phyloP scores from a whole-genome alignment of 2,888 invertebrate species.

The Xanthia togata region DNA sequence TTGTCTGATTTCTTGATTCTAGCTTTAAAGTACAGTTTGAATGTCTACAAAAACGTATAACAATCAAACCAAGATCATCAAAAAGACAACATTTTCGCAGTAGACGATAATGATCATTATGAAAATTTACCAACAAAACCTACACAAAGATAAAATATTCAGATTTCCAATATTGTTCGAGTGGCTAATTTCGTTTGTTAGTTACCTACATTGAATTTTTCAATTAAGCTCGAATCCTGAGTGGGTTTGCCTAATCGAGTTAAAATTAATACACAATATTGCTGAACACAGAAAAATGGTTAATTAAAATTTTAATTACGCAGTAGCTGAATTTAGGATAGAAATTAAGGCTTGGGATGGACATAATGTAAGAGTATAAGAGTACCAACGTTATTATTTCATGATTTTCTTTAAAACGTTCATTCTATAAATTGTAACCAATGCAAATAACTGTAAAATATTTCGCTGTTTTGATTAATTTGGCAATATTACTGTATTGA shows the following conservation, averaged over 20 bases:
- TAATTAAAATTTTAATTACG: slow-evolving; percentile 49
- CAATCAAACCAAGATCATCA: not conserved
- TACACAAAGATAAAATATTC: not conserved
- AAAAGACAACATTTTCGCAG: not conserved
- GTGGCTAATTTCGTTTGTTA: slow-evolving; percentile 26
- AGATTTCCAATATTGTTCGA: slow-evolving; percentile 17
- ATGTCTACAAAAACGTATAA: not conserved
- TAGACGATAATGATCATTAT: not conserved
- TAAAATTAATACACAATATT: slow-evolving; percentile 53
- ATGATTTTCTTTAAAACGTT: not conserved
- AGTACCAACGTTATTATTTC: not conserved
- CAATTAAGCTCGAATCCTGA: slow-evolving; percentile 47
- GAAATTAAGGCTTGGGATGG: slow-evolving; percentile 18
- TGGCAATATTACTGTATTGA: too few relatives aligned
- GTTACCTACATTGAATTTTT: slow-evolving; percentile 39
- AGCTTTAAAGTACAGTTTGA: not conserved
- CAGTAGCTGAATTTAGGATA: slow-evolving; percentile 21
- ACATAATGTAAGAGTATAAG: not conserved
- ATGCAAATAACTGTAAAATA: too few relatives aligned
- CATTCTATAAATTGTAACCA: too few relatives aligned
- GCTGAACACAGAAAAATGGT: slow-evolving; percentile 44
- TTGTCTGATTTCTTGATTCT: not conserved
- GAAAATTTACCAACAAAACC: not conserved
- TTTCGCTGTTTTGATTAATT: too few relatives aligned
- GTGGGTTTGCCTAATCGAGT: slow-evolving; percentile 53